A percentile compares a stretch with the other conserved stretches of the same genome.
Evolutionary conservation across 2,888 invertebrate species (phyloP).

Genomic region (Hyposoter dolosus): DNA sequence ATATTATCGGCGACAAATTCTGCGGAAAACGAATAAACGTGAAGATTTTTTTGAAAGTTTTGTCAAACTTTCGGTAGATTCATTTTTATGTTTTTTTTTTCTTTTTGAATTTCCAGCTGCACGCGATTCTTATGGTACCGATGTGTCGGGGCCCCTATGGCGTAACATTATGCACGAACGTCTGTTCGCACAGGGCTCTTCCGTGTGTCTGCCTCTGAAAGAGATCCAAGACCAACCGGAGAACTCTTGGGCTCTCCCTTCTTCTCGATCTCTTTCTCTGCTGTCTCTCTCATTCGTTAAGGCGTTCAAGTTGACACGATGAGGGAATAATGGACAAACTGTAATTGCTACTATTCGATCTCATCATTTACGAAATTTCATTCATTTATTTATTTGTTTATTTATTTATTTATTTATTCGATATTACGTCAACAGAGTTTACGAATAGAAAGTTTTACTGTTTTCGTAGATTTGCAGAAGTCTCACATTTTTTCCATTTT

Average conservation of each 20-base stretch:
- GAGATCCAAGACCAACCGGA: constrained; percentile 38
- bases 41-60: background rate
- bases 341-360: background rate
- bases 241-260: constrained; percentile 17
- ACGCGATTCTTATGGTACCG: constrained; percentile 3
- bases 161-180: constrained; percentile 33
- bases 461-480: too few species aligned
- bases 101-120: background rate
- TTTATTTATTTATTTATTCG: too few species aligned
- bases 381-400: too few species aligned
- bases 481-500: too few species aligned
- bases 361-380: background rate
- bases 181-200: constrained; percentile 28
- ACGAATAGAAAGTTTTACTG: too few species aligned
- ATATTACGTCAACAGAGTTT: too few species aligned
- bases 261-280: constrained; percentile 26
- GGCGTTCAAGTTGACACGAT: background rate
- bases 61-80: background rate
- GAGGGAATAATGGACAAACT: background rate
- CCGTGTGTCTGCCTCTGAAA: constrained; percentile 51
- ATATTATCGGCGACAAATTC: background rate
- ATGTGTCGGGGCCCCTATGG: constrained; percentile 11
- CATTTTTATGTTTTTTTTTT: background rate
- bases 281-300: constrained; percentile 21
- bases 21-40: background rate